Evolutionary conservation across 2,888 invertebrate species (phyloP), one percentile per base, ranked within the genome.

Genomic region (Lomographa bimaculata): DNA sequence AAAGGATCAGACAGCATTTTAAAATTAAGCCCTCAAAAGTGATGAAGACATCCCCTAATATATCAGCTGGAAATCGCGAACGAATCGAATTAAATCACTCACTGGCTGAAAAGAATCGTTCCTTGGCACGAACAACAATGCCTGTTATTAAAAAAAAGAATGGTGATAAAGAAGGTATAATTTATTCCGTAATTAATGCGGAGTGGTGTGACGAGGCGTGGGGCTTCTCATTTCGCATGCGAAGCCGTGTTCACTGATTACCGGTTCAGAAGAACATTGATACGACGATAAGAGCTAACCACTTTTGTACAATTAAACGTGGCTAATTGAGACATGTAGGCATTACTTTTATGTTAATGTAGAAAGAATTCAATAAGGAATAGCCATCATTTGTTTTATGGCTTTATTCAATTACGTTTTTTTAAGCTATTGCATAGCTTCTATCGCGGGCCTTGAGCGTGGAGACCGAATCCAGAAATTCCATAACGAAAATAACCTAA

Each of bases 91-190:
- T 86, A 85, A 84, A 84, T 79, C 83, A 84, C 70, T 72, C 80
- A 76, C 73, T 69, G 81, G 74, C 77, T 81, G 80, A 79, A 83
- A 71, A 80, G 74, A 86, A 86, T 85, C 78, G 83, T 69, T 79
- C 57, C 82, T 82, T 83, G 61, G 71, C 86, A 87, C 84, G 86
- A 85, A 78, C 73, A 82, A 83, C 84, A 82, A 79, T 80, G 80
- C 73, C 77, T 85, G 83, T 84, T 84, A 86, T 86, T 85, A 85
- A 78, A 83, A 78, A 75, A 79, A 78, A 73, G 74, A 71, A 70
- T 66, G 75, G 78, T 78, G 80, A 84, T 86, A 82, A 82, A 79
- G 70, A 85, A 85, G 74, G 64, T 85, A 71, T 79, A 86, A 86
- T 86, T 86, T 84, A 76, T 76, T 62, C 59, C 53, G 64, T 83